Conservation (phyloP, 2,888 invertebrate genomes). For the Pristionchus exspectatus region DNA sequence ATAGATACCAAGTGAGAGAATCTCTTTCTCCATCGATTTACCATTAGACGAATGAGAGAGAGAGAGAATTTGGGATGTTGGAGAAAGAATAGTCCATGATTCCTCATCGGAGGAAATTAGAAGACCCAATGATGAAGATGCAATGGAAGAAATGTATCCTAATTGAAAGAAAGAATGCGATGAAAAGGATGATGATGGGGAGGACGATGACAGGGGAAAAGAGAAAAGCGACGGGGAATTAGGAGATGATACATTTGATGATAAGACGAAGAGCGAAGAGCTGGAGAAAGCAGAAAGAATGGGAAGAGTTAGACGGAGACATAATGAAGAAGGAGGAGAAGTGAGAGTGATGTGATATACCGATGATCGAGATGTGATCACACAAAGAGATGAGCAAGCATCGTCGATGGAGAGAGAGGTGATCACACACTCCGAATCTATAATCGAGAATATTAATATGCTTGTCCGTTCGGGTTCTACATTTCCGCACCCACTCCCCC, state of each 20-base stretch:
- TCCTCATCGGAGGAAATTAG: conserved; percentile 41
- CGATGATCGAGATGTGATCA: conserved; percentile 47
- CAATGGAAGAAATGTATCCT: neutral
- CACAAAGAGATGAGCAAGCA: neutral
- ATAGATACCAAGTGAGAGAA: conserved; percentile 17
- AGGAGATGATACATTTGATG: neutral
- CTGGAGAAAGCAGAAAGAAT: neutral
- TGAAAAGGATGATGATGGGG: neutral
- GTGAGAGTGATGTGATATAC: conserved; percentile 50
- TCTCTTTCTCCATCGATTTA: conserved; percentile 2
- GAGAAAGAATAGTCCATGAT: neutral
- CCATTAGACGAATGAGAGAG: neutral
- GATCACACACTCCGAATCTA: neutral
- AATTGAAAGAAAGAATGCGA: conserved; percentile 46
- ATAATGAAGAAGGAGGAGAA: conserved; percentile 57
- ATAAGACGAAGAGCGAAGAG: conserved; percentile 25
- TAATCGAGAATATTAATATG: neutral
- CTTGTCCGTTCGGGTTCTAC: too few species aligned
- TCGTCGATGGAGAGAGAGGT: neutral
- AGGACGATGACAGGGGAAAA: neutral
- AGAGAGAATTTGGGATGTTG: neutral
- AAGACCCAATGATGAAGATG: conserved; percentile 32
- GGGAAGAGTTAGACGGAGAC: conserved; percentile 47
- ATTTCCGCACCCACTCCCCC: too few species aligned
- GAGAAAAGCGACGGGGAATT: neutral